Evolutionary conservation across 2,797 vertebrate genomes (phyloP), one percentile per base, ranked within the genome.

Genomic region (Novumbra hubbsi): DNA sequence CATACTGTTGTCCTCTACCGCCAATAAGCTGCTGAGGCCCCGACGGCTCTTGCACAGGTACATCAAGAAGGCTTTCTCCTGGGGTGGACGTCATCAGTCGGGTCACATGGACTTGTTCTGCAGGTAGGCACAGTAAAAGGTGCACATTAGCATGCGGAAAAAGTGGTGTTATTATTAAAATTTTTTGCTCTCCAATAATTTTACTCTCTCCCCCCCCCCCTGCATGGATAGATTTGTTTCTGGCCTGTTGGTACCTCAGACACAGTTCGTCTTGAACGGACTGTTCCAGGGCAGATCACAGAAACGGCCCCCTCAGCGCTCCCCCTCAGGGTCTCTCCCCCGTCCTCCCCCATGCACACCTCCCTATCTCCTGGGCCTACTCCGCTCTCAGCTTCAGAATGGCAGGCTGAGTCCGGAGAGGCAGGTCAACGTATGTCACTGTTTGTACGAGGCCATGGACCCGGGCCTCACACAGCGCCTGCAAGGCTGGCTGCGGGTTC

Each of bases 101-200:
- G 87, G 87, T 62, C 81, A 88, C 72, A 77, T 88, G 78, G 87
- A 88, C 68, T 80, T 88, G 34, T 88, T 88, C 73, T 82, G 81
- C 82, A 87, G 87, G 87, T 88, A 76, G 41, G 60, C 16, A 15
- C 8, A 63, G 2, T 38, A n/a, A 5, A 24, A 57, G 8, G 9
- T 5, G 24, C 21, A 55, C 9, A 21, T 8, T n/a, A 21, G 9
- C 12, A 57, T 0, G 21, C 24, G 1, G 55, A 4, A 57, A 9
- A 55, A 52, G 50, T n/a, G 19, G 24, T 63, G 60, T 63, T 63
- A 7, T 63, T 64, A 16, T 32, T 32, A 64, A 64, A 28, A 14
- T 60, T 60, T 57, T 41, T 45, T 45, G 9, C 9, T 24, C 28
- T 32, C 63, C 30, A 34, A 8, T 28, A 64, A 17, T 32, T 32